phyloP scores from a whole-genome alignment of 2,888 invertebrate genomes.

The Itoplectis maculator region DNA sequence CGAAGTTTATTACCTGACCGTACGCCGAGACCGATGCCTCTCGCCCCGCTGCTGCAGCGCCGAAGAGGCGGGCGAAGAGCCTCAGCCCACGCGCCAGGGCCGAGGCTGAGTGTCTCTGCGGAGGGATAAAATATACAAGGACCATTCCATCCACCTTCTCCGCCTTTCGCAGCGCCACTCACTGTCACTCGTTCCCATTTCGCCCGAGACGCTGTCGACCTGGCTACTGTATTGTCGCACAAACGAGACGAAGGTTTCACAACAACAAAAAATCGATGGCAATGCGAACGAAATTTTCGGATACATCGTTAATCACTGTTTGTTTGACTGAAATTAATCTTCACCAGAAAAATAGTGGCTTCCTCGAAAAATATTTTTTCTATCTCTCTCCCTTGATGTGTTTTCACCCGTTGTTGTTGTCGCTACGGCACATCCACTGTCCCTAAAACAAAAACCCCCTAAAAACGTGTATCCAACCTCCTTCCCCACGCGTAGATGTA shows the following conservation, averaged over 20 bases:
- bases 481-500: constrained; percentile 1
- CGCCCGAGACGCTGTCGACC: constrained; percentile 21
- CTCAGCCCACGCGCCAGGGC: constrained; percentile 28
- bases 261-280: neutral
- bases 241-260: constrained; percentile 23
- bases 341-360: neutral
- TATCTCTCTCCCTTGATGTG: neutral
- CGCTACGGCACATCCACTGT: neutral
- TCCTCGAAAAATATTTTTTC: no score
- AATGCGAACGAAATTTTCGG: neutral
- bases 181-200: constrained; percentile 26
- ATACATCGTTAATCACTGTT: no score
- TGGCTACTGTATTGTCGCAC: constrained; percentile 15
- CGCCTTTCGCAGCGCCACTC: constrained; percentile 28
- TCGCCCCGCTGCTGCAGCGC: constrained; percentile 64
- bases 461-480: constrained; percentile 23
- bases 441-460: constrained; percentile 1
- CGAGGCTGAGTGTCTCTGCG: constrained; percentile 65
- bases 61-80: constrained; percentile 57
- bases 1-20: constrained; percentile 77
- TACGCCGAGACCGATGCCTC: constrained; percentile 42
- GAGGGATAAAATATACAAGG: constrained; percentile 73
- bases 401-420: neutral
- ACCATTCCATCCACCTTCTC: constrained; percentile 60
- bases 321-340: neutral